phyloP scores from a whole-genome alignment of 2,797 vertebrate species.

The Gambelia wislizenii region DNA sequence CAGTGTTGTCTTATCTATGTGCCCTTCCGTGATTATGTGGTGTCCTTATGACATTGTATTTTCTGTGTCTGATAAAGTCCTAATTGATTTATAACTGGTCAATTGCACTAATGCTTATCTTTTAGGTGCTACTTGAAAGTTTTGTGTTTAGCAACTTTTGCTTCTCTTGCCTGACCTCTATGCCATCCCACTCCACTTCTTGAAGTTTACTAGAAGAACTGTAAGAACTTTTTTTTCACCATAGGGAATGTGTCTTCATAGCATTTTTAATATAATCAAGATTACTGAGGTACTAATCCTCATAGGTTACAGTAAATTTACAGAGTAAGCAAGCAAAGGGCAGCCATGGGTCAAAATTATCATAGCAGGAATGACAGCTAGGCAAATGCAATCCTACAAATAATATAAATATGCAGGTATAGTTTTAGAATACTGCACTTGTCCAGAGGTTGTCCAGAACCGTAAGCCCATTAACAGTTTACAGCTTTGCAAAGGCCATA shows the following conservation, averaged over 20 bases:
- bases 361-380: background rate
- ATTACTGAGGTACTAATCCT: constrained; percentile 17
- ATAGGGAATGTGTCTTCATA: background rate
- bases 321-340: background rate
- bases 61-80: no score
- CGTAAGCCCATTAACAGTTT: fast-evolving
- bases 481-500: background rate
- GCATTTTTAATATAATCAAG: constrained; percentile 31
- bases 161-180: background rate
- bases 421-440: background rate
- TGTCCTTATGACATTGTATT: no score
- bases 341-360: constrained; percentile 2
- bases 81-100: background rate
- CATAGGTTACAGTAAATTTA: background rate
- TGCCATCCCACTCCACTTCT: fast-evolving
- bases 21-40: no score
- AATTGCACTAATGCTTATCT: background rate
- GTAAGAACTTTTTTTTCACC: background rate
- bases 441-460: background rate
- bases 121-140: background rate
- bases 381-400: background rate
- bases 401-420: background rate
- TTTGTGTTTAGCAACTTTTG: background rate
- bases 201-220: background rate
- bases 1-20: no score